Evolutionary conservation across 1,140 invertebrate genomes (phyloP), one percentile per base, ranked within the genome.

Genomic region (Saccostrea glomerata): DNA sequence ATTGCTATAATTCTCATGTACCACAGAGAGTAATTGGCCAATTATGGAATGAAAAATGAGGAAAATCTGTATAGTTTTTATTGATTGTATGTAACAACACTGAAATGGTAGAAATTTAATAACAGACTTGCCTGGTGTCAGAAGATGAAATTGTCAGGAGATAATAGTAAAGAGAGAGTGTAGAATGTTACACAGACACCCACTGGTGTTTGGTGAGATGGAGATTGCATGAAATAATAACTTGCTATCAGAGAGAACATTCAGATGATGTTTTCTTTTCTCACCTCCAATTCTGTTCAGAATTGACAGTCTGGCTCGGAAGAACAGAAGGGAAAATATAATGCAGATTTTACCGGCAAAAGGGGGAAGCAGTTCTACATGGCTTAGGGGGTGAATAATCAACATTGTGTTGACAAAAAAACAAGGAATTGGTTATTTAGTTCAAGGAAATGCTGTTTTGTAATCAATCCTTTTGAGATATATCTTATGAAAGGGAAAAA

Each of bases 1-100:
- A 77, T 13, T 30, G 70, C 15, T 36, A 30, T 36, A 36, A 36
- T n/a, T 66, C 30, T 77, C 30, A 77, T 77, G 70, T 77, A 77
- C 25, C 15, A 17, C 13, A 4, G 23, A 25, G 30, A 77, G 23
- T 77, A 77, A 77, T 77, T 77, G 70, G 70, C 13, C 70, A 77
- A 77, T 66, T 66, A n/a, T 66, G 20, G 60, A 77, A 77, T 77
- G 70, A 77, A 77, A 73, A 73, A 63, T 30, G 30, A 77, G 30
- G 25, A 77, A 77, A 30, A 77, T 77, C 66, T 36, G 70, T 12
- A 77, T 77, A 15, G 25, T 30, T 77, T 25, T 30, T 77, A 77
- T 77, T 77, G 70, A 77, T 77, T 77, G 70, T 36, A 77, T 30
- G 25, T 30, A 25, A 30, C 70, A 77, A 25, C 25, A 17, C 70